Evolutionary conservation across 2,888 invertebrate species (phyloP).

Genomic region (Nomada fabriciana): DNA sequence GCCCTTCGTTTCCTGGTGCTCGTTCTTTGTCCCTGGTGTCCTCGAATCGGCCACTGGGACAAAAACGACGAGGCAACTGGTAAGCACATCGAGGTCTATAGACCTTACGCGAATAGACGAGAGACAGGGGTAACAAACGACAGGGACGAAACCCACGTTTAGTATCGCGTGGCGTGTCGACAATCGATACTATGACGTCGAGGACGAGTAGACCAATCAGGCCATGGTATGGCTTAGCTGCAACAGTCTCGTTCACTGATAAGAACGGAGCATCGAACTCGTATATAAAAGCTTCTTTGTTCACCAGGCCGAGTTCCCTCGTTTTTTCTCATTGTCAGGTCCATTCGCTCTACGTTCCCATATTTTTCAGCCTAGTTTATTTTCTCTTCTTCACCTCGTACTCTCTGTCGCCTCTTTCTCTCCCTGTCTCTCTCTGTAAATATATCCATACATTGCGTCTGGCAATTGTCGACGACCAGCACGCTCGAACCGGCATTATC

Average conservation of each 20-base stretch:
- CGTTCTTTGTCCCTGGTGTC: constrained; percentile 47
- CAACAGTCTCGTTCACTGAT: constrained; percentile 74
- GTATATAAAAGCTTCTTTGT: constrained; percentile 63
- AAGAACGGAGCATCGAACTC: constrained; percentile 81
- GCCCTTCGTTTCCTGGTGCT: constrained; percentile 18
- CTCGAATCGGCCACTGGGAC: constrained; percentile 53
- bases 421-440: not conserved
- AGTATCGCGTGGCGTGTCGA: constrained; percentile 53
- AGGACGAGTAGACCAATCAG: constrained; percentile 55
- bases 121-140: not conserved
- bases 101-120: not conserved
- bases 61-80: constrained; percentile 2
- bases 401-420: not conserved
- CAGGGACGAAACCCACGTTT: constrained; percentile 21
- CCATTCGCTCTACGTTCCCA: not conserved
- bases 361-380: not conserved
- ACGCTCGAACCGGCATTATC: constrained; percentile 47
- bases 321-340: not conserved
- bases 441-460: constrained; percentile 8
- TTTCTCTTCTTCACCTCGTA: not conserved
- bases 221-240: constrained; percentile 37
- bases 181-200: constrained; percentile 70
- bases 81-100: constrained; percentile 6
- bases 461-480: constrained; percentile 20
- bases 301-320: constrained; percentile 24